These are phyloP conservation scores for Pseudanteris insignis DNA, from an alignment of 2,888 invertebrate genomes.

Conservation along the genomic window DNA sequence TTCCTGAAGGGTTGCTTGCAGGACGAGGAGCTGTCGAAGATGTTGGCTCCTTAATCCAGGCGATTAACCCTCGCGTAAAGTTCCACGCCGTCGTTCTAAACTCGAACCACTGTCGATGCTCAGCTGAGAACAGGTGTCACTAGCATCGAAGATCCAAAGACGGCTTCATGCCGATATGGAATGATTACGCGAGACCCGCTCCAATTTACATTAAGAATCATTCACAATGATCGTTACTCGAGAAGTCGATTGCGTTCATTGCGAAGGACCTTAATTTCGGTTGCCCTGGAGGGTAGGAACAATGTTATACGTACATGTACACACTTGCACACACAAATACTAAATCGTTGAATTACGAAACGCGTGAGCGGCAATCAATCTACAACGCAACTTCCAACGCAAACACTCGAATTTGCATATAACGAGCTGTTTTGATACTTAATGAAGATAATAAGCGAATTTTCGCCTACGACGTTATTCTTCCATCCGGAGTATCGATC, in stretches of 20 bases:
- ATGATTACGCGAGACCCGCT: slow-evolving; percentile 31
- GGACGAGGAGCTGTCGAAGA: slow-evolving; percentile 94
- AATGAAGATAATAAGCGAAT: slow-evolving; percentile 23
- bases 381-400: slow-evolving; percentile 17
- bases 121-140: not conserved
- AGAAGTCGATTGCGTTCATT: too few relatives aligned
- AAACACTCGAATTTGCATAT: slow-evolving; percentile 33
- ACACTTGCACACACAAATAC: not conserved
- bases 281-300: not conserved
- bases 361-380: slow-evolving; percentile 15
- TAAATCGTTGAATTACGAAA: not conserved
- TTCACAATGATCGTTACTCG: too few relatives aligned
- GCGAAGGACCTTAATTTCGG: slow-evolving; percentile 1
- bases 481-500: slow-evolving; percentile 4
- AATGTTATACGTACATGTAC: not conserved
- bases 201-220: too few relatives aligned
- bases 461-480: too few relatives aligned
- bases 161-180: slow-evolving; percentile 23
- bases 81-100: slow-evolving; percentile 26
- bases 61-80: slow-evolving; percentile 46
- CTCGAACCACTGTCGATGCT: slow-evolving; percentile 5
- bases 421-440: slow-evolving; percentile 37
- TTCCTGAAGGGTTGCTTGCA: slow-evolving; percentile 97
- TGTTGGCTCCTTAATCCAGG: slow-evolving; percentile 87
- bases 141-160: slow-evolving; percentile 8